Conservation (phyloP, 2,888 invertebrate genomes). For the Chaitophorus viminalis region DNA sequence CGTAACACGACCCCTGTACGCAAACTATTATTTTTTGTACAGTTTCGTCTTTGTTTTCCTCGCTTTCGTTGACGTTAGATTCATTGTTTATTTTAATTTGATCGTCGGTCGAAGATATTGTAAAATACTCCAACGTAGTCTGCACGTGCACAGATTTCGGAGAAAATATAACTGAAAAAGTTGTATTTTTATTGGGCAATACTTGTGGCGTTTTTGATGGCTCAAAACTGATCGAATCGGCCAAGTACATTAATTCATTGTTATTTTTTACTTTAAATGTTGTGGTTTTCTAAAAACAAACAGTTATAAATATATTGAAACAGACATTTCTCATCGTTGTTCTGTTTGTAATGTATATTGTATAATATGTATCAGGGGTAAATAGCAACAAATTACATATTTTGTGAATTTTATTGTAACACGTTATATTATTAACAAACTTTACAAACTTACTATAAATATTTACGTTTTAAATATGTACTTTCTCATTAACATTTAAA, state of each 20-base stretch:
- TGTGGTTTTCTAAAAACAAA: slow-evolving; percentile 15
- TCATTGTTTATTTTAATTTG: background rate
- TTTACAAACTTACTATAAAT: no score
- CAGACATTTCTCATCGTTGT: no score
- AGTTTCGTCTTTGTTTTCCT: background rate
- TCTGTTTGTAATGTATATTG: no score
- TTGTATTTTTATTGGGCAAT: slow-evolving; percentile 36
- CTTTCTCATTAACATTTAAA: no score
- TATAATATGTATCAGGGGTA: no score
- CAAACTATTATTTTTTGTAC: slow-evolving; percentile 18
- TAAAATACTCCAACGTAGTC: slow-evolving; percentile 48
- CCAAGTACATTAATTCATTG: slow-evolving; percentile 48
- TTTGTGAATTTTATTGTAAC: no score
- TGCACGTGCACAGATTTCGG: slow-evolving; percentile 11
- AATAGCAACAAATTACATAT: no score
- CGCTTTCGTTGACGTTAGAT: background rate
- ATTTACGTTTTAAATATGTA: no score
- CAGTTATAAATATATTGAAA: no score
- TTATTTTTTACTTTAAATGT: slow-evolving; percentile 46
- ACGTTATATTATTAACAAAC: no score
- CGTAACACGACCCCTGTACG: slow-evolving; percentile 44
- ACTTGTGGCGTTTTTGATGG: slow-evolving; percentile 18
- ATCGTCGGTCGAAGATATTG: slow-evolving; percentile 33
- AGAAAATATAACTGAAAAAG: slow-evolving; percentile 30
- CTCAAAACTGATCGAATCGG: slow-evolving; percentile 40